A percentile compares a stretch with the other conserved stretches of the same genome.
phyloP scores from a whole-genome alignment of 2,113 vertebrate species.

The Neodontobutis hainanensis region DNA sequence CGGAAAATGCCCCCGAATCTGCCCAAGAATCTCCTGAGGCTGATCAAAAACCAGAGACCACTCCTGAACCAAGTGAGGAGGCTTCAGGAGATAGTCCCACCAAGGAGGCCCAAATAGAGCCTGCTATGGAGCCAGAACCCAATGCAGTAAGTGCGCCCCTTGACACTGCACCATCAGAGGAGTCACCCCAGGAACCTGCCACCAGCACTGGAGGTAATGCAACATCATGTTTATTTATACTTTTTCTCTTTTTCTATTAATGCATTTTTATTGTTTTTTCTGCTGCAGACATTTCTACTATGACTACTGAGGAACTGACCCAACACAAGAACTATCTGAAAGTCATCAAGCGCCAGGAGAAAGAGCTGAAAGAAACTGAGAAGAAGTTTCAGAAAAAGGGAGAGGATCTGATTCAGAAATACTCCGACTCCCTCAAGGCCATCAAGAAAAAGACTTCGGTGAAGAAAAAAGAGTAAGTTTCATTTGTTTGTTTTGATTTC shows the following conservation, averaged over 20 bases:
- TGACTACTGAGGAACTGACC: slow-evolving; percentile 84
- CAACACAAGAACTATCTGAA: slow-evolving; percentile 88
- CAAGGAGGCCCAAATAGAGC: slow-evolving; percentile 15
- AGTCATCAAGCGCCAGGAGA: slow-evolving; percentile 90
- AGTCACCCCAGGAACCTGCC: slow-evolving; percentile 13
- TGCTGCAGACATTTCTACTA: slow-evolving; percentile 81
- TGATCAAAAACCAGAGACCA: slow-evolving; percentile 17
- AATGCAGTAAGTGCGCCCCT: background rate
- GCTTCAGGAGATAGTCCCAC: slow-evolving; percentile 7
- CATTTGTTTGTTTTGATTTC: background rate
- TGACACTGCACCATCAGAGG: slow-evolving; percentile 17
- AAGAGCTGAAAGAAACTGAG: slow-evolving; percentile 87
- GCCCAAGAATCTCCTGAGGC: slow-evolving; percentile 19
- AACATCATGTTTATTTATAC: background rate
- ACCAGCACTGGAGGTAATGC: slow-evolving; percentile 47
- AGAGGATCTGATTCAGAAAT: slow-evolving; percentile 88
- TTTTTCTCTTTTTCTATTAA: background rate
- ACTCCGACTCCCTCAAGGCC: slow-evolving; percentile 73
- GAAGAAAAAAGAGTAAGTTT: slow-evolving; percentile 78
- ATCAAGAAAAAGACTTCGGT: slow-evolving; percentile 74
- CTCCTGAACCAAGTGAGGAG: slow-evolving; percentile 28
- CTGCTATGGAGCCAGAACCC: slow-evolving; percentile 16
- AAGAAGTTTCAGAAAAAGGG: slow-evolving; percentile 83
- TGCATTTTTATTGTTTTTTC: slow-evolving; percentile 14
- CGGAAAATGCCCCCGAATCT: slow-evolving; percentile 23